Conservation (phyloP, 2,113 vertebrate genomes). For the Axis porcinus region DNA sequence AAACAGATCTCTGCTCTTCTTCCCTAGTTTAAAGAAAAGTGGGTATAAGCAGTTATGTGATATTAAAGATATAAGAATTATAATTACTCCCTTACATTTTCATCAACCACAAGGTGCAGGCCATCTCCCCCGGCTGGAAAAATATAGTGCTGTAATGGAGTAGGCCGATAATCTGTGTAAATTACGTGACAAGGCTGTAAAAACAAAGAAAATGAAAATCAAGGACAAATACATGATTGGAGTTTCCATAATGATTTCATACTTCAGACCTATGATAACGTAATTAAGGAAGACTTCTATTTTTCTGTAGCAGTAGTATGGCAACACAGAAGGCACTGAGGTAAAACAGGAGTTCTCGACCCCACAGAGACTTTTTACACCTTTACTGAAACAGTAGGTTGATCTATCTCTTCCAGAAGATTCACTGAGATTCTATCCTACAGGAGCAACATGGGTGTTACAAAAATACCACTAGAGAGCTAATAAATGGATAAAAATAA, state of each 20-base stretch:
- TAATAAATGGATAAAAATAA: neutral
- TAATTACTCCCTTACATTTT: constrained; percentile 88
- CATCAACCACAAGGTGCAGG: constrained; percentile 97
- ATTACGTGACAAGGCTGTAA: constrained; percentile 95
- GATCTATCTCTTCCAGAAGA: neutral
- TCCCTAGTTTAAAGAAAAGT: neutral
- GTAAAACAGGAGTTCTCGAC: neutral
- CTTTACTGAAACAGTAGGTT: neutral
- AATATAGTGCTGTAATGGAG: constrained; percentile 97
- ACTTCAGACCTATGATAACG: neutral
- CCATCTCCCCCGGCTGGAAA: constrained; percentile 99
- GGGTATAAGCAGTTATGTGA: neutral
- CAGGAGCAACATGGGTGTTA: neutral
- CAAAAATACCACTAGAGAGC: neutral
- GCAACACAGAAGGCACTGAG: neutral
- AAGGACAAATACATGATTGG: neutral
- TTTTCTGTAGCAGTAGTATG: neutral
- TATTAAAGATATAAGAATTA: neutral
- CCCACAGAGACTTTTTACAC: neutral
- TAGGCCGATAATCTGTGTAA: constrained; percentile 97
- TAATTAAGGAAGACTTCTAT: neutral
- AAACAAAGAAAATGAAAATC: neutral
- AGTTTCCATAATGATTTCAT: neutral
- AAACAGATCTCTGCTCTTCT: neutral
- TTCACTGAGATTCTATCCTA: neutral